Evolutionary conservation across 2,113 vertebrate species (phyloP), one percentile per base, ranked within the genome.

Genomic region (Coptodon rendalli): DNA sequence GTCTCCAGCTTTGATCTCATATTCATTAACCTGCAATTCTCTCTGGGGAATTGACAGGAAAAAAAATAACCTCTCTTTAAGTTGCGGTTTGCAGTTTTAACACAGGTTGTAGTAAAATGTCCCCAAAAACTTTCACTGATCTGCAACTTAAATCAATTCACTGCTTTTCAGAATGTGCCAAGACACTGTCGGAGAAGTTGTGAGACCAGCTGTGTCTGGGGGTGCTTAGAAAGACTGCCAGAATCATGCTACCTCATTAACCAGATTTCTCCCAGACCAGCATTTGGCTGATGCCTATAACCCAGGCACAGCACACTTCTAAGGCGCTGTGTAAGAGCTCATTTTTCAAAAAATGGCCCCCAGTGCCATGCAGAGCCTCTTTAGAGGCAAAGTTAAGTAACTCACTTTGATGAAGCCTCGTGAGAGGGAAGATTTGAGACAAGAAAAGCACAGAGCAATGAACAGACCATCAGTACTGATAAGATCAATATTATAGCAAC

Each of bases 11-110:
- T 43, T 53, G 27, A 36, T 83, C 68, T 57, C 24, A 4, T 76
- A 56, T 38, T 86, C 88, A 91, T 92, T 91, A 91, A 91, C 92
- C 90, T 89, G 71, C 48, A 10, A 61, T 48, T 91, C 76, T 87
- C 83, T 89, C 14, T 56, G 7, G 85, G 80, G 53, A 86, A 81
- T 24, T 22, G 24, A 53, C 9, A 66, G 56, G 14, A 0, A 19
- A 61, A 31, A 48, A 5, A 85, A 12, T 2, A 68, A 54, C 6
- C 2, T 59, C 34, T 54, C 24, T 93, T 84, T 48, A 79, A 86
- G 43, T 27, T 54, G 68, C n/a, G 22, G 14, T 14, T 29, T 34
- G 13, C 19, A 34, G 17, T 22, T 81, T 81, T 31, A 78, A 24
- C n/a, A 12, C 24, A 22, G 17, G 31, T 79, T 50, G 43, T 50